A percentile compares a stretch with the other conserved stretches of the same genome.
Conservation (phyloP, 1,140 invertebrate genomes). For the Papilio aristodemus region DNA sequence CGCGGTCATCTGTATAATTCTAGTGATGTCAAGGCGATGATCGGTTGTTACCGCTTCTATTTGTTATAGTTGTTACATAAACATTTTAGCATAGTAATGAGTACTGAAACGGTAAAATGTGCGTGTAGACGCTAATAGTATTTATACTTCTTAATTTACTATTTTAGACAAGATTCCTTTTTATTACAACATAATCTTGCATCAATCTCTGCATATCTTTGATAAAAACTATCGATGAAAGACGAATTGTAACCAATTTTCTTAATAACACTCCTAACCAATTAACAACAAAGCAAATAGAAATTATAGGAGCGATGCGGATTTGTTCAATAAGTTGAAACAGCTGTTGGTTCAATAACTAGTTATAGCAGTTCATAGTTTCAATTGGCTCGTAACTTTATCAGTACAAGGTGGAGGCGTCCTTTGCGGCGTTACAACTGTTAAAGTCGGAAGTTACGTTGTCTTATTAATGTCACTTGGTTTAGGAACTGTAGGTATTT, state of each 20-base stretch:
- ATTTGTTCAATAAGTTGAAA: conserved; percentile 29
- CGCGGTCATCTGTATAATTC: conserved; percentile 15
- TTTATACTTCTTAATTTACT: too few species aligned
- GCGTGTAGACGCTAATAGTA: too few species aligned
- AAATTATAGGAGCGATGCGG: conserved; percentile 4
- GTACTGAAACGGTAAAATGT: too few species aligned
- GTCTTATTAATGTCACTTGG: conserved; percentile 25
- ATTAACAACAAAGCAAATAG: background rate
- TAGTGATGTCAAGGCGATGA: background rate
- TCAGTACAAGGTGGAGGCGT: conserved; percentile 23
- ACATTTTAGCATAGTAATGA: background rate
- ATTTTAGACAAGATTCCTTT: too few species aligned
- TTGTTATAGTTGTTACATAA: background rate
- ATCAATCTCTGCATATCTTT: too few species aligned
- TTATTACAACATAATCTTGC: too few species aligned
- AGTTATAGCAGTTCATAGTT: conserved; percentile 22
- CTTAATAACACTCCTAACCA: background rate
- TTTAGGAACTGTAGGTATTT: background rate
- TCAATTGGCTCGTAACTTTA: conserved; percentile 27
- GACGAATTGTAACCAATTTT: background rate
- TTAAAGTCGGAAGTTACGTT: conserved; percentile 17
- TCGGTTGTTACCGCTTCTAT: background rate
- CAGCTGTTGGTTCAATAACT: conserved; percentile 27
- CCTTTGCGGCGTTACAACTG: conserved; percentile 25
- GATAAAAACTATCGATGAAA: too few species aligned